Conservation (phyloP, 2,888 invertebrate genomes). For the Acronicta psi region DNA sequence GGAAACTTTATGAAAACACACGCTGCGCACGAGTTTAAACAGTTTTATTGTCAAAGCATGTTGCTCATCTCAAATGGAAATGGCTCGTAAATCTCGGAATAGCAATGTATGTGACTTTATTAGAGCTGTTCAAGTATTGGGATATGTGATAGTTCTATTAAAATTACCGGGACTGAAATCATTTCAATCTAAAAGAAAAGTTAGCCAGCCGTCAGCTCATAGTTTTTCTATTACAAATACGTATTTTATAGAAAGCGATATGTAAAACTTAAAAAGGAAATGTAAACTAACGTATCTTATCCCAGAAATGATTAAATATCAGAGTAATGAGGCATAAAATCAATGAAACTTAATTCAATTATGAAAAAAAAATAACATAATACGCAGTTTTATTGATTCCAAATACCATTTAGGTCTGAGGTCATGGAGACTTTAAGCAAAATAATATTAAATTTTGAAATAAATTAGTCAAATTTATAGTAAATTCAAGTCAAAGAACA, state of each 20-base stretch:
- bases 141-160: slow-evolving; percentile 14
- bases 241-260: no score
- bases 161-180: slow-evolving; percentile 1
- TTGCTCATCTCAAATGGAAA: slow-evolving; percentile 78
- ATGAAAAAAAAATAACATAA: slow-evolving; percentile 31
- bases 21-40: slow-evolving; percentile 64
- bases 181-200: no score
- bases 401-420: slow-evolving; percentile 25
- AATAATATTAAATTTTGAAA: slow-evolving; percentile 61
- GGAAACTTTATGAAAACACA: slow-evolving; percentile 84
- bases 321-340: slow-evolving; percentile 24
- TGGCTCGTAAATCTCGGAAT: slow-evolving; percentile 81
- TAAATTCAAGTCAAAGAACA: slow-evolving; percentile 60
- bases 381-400: slow-evolving; percentile 33
- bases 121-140: slow-evolving; percentile 65
- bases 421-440: slow-evolving; percentile 41
- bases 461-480: slow-evolving; percentile 53
- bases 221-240: no score
- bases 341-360: slow-evolving; percentile 40
- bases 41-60: slow-evolving; percentile 81
- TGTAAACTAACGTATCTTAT: not conserved
- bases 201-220: no score
- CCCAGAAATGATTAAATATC: not conserved
- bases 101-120: slow-evolving; percentile 72
- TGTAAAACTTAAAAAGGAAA: no score